A percentile compares a stretch with the other conserved stretches of the same genome.
phyloP scores from a whole-genome alignment of 64 coral and sea anemone species.

The Dendronephthya gigantea region DNA sequence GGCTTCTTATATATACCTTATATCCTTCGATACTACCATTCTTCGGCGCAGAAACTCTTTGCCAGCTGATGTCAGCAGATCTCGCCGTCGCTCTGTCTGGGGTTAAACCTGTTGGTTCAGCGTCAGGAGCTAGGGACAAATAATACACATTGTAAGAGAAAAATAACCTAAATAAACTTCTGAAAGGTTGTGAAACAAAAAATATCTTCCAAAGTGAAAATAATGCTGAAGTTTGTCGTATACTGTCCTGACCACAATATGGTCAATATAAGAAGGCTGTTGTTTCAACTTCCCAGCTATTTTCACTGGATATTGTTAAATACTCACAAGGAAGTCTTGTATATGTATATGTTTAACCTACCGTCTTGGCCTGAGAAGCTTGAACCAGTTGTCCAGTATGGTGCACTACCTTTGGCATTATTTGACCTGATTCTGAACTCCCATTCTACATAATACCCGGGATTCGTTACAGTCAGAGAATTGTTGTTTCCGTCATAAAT shows the following conservation, averaged over 20 bases:
- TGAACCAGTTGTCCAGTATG: background rate
- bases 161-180: too few relatives aligned
- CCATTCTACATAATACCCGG: background rate
- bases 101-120: background rate
- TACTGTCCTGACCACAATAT: too few relatives aligned
- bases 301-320: too few relatives aligned
- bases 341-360: background rate
- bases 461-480: background rate
- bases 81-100: background rate
- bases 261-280: too few relatives aligned
- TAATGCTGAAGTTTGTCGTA: too few relatives aligned
- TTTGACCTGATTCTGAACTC: background rate
- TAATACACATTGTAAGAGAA: too few relatives aligned
- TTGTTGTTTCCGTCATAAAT: background rate
- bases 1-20: too few relatives aligned
- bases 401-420: background rate
- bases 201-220: too few relatives aligned
- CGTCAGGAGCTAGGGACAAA: background rate
- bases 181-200: too few relatives aligned
- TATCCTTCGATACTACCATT: background rate
- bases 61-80: background rate
- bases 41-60: background rate
- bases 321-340: too few relatives aligned
- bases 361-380: background rate
- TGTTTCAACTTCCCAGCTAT: too few relatives aligned